phyloP scores from a whole-genome alignment of 2,797 vertebrate genomes.

The Huso huso region DNA sequence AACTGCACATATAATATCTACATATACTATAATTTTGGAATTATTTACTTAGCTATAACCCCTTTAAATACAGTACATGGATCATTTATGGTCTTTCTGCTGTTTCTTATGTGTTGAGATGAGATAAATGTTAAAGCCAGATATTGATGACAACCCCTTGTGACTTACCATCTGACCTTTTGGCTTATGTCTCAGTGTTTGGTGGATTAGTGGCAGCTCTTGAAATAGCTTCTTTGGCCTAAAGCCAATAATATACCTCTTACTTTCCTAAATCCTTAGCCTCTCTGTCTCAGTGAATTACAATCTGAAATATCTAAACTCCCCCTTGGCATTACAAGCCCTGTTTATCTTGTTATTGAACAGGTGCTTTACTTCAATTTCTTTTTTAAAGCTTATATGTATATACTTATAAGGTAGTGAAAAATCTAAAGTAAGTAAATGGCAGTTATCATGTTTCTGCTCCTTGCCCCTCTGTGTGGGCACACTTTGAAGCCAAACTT shows the following conservation, averaged over 20 bases:
- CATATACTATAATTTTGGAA: background rate
- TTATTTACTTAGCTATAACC: background rate
- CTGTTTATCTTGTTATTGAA: slow-evolving; percentile 43
- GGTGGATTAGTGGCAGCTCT: slow-evolving; percentile 39
- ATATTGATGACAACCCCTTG: slow-evolving; percentile 22
- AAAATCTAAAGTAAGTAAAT: no score
- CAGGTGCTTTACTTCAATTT: slow-evolving; percentile 22
- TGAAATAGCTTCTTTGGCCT: slow-evolving; percentile 33
- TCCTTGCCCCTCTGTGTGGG: no score
- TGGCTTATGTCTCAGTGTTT: slow-evolving; percentile 41
- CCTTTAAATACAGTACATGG: no score
- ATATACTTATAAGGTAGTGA: no score
- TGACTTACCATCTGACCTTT: slow-evolving; percentile 38
- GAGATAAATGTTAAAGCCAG: slow-evolving; percentile 26
- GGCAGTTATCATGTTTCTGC: no score
- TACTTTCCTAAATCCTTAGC: slow-evolving; percentile 11
- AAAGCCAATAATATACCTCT: slow-evolving; percentile 29
- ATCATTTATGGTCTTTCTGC: no score
- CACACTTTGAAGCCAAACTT: no score
- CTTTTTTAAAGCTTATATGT: no score
- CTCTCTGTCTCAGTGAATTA: slow-evolving; percentile 25
- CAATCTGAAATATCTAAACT: slow-evolving; percentile 22
- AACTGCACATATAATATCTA: no score
- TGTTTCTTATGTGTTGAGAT: slow-evolving; percentile 14
- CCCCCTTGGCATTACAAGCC: slow-evolving; percentile 59